phyloP scores from a whole-genome alignment of 2,113 vertebrate genomes.

The Morone chrysops region DNA sequence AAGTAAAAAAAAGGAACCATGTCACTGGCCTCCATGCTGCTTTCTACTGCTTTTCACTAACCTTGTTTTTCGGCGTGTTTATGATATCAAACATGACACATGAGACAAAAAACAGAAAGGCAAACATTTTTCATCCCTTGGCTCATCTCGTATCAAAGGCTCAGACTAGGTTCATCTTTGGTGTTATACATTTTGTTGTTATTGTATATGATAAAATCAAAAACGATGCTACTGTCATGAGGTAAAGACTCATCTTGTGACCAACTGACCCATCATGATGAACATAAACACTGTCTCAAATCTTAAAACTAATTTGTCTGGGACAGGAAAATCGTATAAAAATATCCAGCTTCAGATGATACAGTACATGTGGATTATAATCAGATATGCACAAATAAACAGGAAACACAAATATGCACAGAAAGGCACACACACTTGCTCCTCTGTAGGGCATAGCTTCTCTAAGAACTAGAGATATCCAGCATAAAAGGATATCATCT shows the following conservation, averaged over 20 bases:
- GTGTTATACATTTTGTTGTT: background rate
- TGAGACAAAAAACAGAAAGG: no score
- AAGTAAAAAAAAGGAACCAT: no score
- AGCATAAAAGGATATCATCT: slow-evolving; percentile 32
- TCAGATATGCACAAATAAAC: slow-evolving; percentile 5
- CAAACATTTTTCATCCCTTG: no score
- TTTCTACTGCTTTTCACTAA: no score
- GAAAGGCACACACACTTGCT: background rate
- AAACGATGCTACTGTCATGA: background rate
- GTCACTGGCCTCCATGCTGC: no score
- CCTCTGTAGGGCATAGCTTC: slow-evolving; percentile 5
- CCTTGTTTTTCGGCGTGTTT: no score
- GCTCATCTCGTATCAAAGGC: background rate
- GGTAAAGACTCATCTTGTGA: background rate
- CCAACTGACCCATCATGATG: background rate
- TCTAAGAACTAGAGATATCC: slow-evolving; percentile 17
- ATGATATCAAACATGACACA: no score
- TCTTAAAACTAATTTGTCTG: background rate
- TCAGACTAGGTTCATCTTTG: background rate
- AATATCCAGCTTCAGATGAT: background rate
- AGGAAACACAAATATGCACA: slow-evolving; percentile 2
- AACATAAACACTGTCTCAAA: background rate
- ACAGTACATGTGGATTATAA: background rate
- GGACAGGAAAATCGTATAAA: background rate
- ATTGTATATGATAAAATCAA: background rate